phyloP scores from a whole-genome alignment of 2,888 invertebrate genomes.

The Strigamia transsilvanica region DNA sequence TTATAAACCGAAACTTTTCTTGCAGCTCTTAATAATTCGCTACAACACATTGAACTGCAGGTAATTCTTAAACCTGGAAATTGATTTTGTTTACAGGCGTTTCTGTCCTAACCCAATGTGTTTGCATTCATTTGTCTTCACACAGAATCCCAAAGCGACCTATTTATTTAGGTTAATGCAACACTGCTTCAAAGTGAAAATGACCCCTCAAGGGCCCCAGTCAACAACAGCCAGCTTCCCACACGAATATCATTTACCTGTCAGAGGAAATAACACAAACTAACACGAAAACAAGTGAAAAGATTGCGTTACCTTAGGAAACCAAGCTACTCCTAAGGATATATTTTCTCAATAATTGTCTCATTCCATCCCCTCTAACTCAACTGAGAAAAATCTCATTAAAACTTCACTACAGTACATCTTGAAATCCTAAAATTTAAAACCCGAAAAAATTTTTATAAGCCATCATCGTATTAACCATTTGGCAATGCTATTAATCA shows the following conservation, averaged over 20 bases:
- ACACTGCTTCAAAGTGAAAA: not conserved
- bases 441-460: no score
- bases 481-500: no score
- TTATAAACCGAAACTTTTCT: no score
- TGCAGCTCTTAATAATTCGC: no score
- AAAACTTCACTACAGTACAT: not conserved
- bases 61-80: no score
- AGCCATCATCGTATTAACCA: no score
- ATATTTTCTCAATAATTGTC: not conserved
- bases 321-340: not conserved
- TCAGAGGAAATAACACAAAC: not conserved
- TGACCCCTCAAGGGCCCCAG: not conserved
- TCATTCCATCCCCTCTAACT: not conserved
- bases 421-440: no score
- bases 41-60: no score
- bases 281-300: slow-evolving; percentile 17
- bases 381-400: not conserved
- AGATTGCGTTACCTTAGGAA: not conserved
- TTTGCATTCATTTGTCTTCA: not conserved
- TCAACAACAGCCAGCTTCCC: not conserved
- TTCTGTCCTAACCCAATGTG: no score
- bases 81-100: not conserved
- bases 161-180: slow-evolving; percentile 15
- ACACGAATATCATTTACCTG: slow-evolving; percentile 18
- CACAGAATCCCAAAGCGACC: not conserved